Conservation (phyloP, 1,140 invertebrate genomes). For the Papilio glaucus region DNA sequence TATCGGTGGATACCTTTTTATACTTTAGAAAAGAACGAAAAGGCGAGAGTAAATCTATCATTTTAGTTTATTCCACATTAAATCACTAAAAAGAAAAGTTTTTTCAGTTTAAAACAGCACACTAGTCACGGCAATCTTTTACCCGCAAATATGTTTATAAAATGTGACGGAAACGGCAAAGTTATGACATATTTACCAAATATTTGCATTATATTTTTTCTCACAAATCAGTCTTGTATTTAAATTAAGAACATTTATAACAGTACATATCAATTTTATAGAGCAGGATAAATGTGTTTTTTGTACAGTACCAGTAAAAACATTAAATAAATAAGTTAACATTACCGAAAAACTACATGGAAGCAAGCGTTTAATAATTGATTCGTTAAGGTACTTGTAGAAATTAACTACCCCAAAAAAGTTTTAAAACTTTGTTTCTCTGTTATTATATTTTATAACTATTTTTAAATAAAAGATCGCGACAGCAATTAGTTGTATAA, state of each 20-base stretch:
- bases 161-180: slow-evolving; percentile 4
- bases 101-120: not conserved
- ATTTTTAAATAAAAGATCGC: no score
- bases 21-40: slow-evolving; percentile 83
- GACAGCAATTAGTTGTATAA: no score
- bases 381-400: no score
- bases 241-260: slow-evolving; percentile 6
- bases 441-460: no score
- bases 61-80: slow-evolving; percentile 47
- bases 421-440: no score
- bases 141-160: slow-evolving; percentile 20
- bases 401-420: no score
- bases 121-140: not conserved
- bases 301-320: not conserved
- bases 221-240: not conserved
- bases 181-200: slow-evolving; percentile 13
- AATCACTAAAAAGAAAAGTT: slow-evolving; percentile 2
- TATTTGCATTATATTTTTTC: slow-evolving; percentile 1
- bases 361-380: no score
- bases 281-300: not conserved
- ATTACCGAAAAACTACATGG: no score
- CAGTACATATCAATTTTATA: not conserved
- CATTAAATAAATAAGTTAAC: not conserved
- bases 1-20: slow-evolving; percentile 86
- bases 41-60: slow-evolving; percentile 76